Conservation (phyloP, 2,113 vertebrate genomes). For the Nothocercus julius region DNA sequence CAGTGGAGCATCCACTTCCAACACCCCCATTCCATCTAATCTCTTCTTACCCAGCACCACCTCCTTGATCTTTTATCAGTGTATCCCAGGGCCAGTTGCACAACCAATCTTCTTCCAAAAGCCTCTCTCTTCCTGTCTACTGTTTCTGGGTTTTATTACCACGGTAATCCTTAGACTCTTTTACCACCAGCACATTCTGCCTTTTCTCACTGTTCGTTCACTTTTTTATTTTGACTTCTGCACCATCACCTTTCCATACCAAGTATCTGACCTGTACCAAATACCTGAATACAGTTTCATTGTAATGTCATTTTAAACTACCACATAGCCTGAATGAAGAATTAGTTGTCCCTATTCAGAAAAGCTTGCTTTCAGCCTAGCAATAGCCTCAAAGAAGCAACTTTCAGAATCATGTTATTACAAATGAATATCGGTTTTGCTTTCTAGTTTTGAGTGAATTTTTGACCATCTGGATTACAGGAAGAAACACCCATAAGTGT, state of each 20-base stretch:
- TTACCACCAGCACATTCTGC: background rate
- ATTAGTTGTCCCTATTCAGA: background rate
- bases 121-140: background rate
- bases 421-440: background rate
- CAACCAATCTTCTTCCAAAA: background rate
- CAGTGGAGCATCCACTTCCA: background rate
- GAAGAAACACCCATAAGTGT: background rate
- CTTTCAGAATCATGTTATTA: background rate
- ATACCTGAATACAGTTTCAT: background rate
- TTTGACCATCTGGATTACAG: constrained; percentile 20
- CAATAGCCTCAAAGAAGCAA: background rate
- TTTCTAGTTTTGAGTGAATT: constrained; percentile 15
- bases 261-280: background rate
- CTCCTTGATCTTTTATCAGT: background rate
- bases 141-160: background rate
- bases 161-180: background rate
- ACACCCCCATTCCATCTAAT: background rate
- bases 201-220: background rate
- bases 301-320: background rate
- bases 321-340: background rate
- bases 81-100: background rate
- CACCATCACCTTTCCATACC: background rate
- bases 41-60: background rate
- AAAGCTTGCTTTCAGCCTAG: background rate
- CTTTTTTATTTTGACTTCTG: background rate